Percentiles rank a stretch among this genome's conserved stretches.
Evolutionary conservation across 2,888 invertebrate genomes (phyloP).

Genomic region (Tyria jacobaeae): DNA sequence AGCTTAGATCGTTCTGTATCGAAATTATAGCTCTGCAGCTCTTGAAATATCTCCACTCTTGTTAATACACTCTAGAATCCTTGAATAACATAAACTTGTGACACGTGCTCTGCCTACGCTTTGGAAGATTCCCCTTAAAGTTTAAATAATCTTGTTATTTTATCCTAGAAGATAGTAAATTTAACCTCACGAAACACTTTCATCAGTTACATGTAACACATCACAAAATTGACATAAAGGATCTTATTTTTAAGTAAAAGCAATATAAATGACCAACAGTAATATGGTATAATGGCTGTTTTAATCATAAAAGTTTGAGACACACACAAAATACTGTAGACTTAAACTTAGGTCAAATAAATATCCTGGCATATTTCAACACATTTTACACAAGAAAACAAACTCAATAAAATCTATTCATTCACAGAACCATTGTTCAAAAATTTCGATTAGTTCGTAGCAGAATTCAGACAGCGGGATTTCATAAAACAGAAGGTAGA

Average conservation of each 20-base stretch:
- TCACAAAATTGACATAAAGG: background rate
- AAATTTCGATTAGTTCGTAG: constrained; percentile 44
- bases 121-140: background rate
- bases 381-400: constrained; percentile 18
- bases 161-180: background rate
- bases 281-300: background rate
- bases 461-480: constrained; percentile 59
- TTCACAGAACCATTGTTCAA: constrained; percentile 48
- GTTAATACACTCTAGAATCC: background rate
- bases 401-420: constrained; percentile 23
- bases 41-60: background rate
- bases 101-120: background rate
- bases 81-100: background rate
- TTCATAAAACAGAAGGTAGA: constrained; percentile 75
- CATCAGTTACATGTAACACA: background rate
- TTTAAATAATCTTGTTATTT: background rate
- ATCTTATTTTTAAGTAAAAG: background rate
- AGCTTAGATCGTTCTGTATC: background rate
- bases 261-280: background rate
- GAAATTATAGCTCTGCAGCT: background rate
- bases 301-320: no score
- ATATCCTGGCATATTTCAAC: no score
- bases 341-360: no score
- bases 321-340: no score
- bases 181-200: no score